These are phyloP conservation scores for Bufotes viridis DNA, from an alignment of 2,797 vertebrate genomes.

Conservation along the genomic window DNA sequence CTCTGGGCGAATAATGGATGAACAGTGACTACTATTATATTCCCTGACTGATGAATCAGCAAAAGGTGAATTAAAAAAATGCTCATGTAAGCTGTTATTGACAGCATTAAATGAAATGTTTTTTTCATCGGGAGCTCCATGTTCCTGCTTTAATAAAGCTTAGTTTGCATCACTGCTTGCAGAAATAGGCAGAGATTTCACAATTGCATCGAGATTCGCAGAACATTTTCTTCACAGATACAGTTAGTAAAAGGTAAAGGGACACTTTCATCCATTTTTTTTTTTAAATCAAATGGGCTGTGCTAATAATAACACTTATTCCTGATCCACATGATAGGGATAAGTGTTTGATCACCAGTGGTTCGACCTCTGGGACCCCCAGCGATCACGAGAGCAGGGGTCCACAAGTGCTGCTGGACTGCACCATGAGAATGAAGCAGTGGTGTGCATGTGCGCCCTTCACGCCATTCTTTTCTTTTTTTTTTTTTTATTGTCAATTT, in stretches of 20 bases:
- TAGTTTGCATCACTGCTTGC: not conserved
- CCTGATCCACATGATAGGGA: no score
- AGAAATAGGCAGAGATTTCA: not conserved
- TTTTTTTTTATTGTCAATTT: no score
- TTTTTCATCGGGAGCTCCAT: not conserved
- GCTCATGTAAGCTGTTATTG: not conserved
- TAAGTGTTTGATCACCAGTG: no score
- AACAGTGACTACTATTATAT: not conserved
- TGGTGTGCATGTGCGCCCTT: no score
- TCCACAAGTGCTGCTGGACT: no score
- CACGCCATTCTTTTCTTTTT: no score
- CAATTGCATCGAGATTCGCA: not conserved
- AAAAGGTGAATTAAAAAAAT: not conserved
- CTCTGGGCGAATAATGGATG: not conserved
- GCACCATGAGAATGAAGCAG: no score
- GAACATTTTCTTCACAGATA: not conserved
- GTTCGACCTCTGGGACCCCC: no score
- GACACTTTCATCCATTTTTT: no score
- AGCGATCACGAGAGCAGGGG: no score
- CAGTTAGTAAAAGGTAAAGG: not conserved
- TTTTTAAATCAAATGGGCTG: no score
- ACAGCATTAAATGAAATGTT: not conserved
- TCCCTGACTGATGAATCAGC: not conserved
- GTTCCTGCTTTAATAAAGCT: not conserved
- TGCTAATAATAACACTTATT: no score